These are phyloP conservation scores for Stenodera caucasica DNA, from an alignment of 2,888 invertebrate genomes.

Conservation along the genomic window DNA sequence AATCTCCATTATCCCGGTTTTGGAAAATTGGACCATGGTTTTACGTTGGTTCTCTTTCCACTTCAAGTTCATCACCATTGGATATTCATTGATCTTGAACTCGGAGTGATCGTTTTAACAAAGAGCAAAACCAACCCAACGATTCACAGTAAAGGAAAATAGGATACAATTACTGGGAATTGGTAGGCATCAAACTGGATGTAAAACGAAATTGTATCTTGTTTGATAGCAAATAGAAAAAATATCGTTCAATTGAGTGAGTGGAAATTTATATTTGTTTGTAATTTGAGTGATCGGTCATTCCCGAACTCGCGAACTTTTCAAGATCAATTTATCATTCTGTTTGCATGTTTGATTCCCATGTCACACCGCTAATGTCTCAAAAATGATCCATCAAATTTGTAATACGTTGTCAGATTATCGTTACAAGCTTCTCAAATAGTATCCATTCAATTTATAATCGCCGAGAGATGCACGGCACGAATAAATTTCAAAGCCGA, in stretches of 20 bases:
- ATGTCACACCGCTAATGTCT: constrained; percentile 21
- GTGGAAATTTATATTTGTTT: neutral
- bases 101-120: too few relatives aligned
- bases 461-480: neutral
- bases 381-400: constrained; percentile 27
- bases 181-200: constrained; percentile 11
- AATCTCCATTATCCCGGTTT: constrained; percentile 48
- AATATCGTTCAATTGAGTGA: neutral
- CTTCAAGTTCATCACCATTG: constrained; percentile 2
- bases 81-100: constrained; percentile 1
- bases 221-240: too few relatives aligned
- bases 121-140: too few relatives aligned
- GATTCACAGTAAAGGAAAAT: too few relatives aligned
- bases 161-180: constrained; percentile 8
- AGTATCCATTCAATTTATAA: constrained; percentile 23
- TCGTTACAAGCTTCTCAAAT: constrained; percentile 27
- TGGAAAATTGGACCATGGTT: constrained; percentile 43
- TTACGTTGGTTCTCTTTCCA: constrained; percentile 8
- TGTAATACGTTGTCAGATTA: constrained; percentile 23
- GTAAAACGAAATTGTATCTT: too few relatives aligned
- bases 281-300: neutral
- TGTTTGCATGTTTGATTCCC: constrained; percentile 22
- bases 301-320: neutral
- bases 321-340: constrained; percentile 19
- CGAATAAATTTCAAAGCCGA: neutral